Evolutionary conservation across 1,140 invertebrate species (phyloP).

Genomic region (Pseudoatta argentina): DNA sequence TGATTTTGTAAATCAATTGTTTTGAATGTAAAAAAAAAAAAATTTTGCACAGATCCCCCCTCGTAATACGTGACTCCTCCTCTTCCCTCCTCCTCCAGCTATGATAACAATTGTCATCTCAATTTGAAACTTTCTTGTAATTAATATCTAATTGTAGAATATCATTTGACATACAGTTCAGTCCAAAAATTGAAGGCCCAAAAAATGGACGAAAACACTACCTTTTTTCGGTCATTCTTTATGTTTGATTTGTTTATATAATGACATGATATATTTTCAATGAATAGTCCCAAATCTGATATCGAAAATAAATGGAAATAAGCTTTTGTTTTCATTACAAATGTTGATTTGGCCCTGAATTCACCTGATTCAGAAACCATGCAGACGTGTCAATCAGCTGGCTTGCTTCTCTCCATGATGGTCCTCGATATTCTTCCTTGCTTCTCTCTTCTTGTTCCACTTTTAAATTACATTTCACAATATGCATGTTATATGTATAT

Average conservation of each 20-base stretch:
- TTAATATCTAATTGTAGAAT: no score
- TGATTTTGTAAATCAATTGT: no score
- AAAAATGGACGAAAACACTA: no score
- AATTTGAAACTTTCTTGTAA: no score
- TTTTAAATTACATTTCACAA: conserved; percentile 73
- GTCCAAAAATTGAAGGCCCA: no score
- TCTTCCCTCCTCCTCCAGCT: no score
- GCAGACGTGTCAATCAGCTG: conserved; percentile 79
- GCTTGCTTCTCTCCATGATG: conserved; percentile 75
- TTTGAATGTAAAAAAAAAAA: no score
- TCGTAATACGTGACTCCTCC: no score
- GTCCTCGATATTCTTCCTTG: conserved; percentile 74
- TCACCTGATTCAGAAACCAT: conserved; percentile 86
- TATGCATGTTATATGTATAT: conserved; percentile 53
- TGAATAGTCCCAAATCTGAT: conserved; percentile 25
- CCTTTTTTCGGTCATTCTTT: background rate
- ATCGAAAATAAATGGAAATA: conserved; percentile 60
- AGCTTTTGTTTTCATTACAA: conserved; percentile 77
- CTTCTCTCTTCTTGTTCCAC: conserved; percentile 79
- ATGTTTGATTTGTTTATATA: conserved; percentile 23
- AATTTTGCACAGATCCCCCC: no score
- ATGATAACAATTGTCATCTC: no score
- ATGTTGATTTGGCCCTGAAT: conserved; percentile 86
- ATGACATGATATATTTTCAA: conserved; percentile 27
- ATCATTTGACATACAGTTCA: no score